A percentile compares a stretch with the other conserved stretches of the same genome.
Conservation (phyloP, 2,797 vertebrate genomes). For the Menidia menidia region DNA sequence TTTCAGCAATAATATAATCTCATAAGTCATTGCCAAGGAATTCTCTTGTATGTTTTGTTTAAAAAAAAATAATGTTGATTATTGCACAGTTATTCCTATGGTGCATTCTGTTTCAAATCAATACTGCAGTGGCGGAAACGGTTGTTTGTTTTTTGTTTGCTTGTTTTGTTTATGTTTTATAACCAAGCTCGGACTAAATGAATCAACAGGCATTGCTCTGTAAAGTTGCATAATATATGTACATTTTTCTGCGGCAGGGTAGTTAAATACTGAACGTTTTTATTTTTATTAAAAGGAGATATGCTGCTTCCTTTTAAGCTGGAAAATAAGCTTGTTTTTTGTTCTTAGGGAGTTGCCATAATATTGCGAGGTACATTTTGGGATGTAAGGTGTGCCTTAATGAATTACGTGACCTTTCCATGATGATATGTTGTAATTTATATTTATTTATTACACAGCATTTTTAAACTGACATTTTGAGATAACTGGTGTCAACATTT, state of each 20-base stretch:
- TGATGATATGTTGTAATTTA: constrained; percentile 83
- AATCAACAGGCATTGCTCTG: constrained; percentile 61
- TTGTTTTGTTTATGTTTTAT: constrained; percentile 26
- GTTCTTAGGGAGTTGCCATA: constrained; percentile 76
- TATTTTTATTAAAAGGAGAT: constrained; percentile 71
- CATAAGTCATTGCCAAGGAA: constrained; percentile 38
- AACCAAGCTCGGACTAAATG: constrained; percentile 48
- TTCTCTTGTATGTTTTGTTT: constrained; percentile 40
- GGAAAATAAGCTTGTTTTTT: constrained; percentile 75
- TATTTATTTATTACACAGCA: constrained; percentile 86
- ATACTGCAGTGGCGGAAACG: constrained; percentile 41
- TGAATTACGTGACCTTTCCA: constrained; percentile 74
- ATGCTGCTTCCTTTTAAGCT: constrained; percentile 69
- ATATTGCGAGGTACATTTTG: constrained; percentile 78
- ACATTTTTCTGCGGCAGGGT: constrained; percentile 76
- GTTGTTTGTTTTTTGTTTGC: constrained; percentile 25
- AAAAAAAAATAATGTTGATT: constrained; percentile 43
- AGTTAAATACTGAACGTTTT: constrained; percentile 70
- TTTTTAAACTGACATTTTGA: constrained; percentile 79
- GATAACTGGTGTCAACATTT: constrained; percentile 71
- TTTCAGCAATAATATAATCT: constrained; percentile 61
- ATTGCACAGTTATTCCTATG: constrained; percentile 63
- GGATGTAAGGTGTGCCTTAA: constrained; percentile 80
- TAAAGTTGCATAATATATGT: constrained; percentile 66
- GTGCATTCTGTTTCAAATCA: constrained; percentile 53